Percentiles rank a stretch among this genome's conserved stretches.
Evolutionary conservation across 2,797 vertebrate species (phyloP).

Genomic region (Pseudocheirus occidentalis): DNA sequence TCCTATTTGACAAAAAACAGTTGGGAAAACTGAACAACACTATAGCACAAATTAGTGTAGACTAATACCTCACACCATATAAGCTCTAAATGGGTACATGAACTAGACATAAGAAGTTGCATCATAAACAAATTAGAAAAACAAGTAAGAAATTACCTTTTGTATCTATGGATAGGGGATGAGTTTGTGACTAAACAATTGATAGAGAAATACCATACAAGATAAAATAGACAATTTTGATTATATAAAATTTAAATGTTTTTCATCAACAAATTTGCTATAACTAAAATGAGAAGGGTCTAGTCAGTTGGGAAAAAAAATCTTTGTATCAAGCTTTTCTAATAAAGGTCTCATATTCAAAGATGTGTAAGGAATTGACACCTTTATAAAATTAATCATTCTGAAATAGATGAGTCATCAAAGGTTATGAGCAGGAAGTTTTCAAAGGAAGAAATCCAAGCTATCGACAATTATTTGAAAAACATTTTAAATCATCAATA

Average conservation of each 20-base stretch:
- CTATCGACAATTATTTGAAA: not conserved
- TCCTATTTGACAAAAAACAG: not conserved
- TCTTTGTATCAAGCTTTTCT: not conserved
- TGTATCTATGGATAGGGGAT: not conserved
- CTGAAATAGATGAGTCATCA: not conserved
- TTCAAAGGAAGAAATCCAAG: not conserved
- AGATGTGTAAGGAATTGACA: not conserved
- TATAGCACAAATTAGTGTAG: not conserved
- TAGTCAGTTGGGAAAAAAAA: not conserved
- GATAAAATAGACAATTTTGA: not conserved
- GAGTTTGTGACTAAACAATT: not conserved
- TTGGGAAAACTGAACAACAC: not conserved
- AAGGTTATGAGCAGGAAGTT: too few species aligned
- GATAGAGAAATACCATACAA: not conserved
- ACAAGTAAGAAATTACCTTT: not conserved
- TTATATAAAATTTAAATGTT: not conserved
- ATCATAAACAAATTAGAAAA: not conserved
- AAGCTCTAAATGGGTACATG: not conserved
- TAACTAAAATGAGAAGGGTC: not conserved
- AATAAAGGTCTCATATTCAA: not conserved
- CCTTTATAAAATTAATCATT: not conserved
- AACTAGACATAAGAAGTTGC: not conserved
- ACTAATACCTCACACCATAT: not conserved
- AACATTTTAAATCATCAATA: not conserved
- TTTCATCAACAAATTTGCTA: not conserved